A percentile compares a stretch with the other conserved stretches of the same genome.
Evolutionary conservation across 1,140 invertebrate species (phyloP).

Genomic region (Ooceraea biroi): DNA sequence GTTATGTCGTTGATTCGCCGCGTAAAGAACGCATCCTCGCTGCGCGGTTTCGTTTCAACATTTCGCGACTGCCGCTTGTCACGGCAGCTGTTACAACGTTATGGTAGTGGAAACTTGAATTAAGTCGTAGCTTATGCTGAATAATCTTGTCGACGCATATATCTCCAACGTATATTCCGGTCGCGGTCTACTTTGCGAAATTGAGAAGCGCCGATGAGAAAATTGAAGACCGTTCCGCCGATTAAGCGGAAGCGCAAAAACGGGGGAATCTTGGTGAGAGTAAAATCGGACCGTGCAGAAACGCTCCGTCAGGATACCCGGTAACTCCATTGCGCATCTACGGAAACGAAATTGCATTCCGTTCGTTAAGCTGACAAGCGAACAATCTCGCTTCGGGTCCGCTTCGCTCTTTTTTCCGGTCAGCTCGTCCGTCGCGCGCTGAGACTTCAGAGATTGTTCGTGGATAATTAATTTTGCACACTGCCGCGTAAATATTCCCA

Average conservation of each 20-base stretch:
- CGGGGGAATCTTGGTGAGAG: slow-evolving; percentile 11
- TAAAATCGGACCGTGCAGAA: slow-evolving; percentile 18
- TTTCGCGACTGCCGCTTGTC: slow-evolving; percentile 17
- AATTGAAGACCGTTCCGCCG: not conserved
- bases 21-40: not conserved
- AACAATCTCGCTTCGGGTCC: slow-evolving; percentile 27
- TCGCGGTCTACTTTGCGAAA: not conserved
- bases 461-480: slow-evolving; percentile 49
- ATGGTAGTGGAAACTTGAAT: not conserved
- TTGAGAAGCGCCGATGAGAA: not conserved
- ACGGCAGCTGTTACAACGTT: slow-evolving; percentile 21
- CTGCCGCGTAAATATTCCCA: slow-evolving; percentile 46
- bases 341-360: slow-evolving; percentile 49
- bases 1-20: slow-evolving; percentile 24
- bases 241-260: slow-evolving; percentile 29
- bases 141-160: slow-evolving; percentile 7
- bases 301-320: slow-evolving; percentile 26
- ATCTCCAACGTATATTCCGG: not conserved
- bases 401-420: not conserved
- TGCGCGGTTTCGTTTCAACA: slow-evolving; percentile 3
- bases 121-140: not conserved
- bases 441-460: slow-evolving; percentile 41
- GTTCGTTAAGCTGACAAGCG: slow-evolving; percentile 6
- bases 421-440: not conserved
- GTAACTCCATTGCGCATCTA: slow-evolving; percentile 29